These are phyloP conservation scores for Boleophthalmus pectinirostris DNA, from an alignment of 2,113 vertebrate species.

Conservation along the genomic window DNA sequence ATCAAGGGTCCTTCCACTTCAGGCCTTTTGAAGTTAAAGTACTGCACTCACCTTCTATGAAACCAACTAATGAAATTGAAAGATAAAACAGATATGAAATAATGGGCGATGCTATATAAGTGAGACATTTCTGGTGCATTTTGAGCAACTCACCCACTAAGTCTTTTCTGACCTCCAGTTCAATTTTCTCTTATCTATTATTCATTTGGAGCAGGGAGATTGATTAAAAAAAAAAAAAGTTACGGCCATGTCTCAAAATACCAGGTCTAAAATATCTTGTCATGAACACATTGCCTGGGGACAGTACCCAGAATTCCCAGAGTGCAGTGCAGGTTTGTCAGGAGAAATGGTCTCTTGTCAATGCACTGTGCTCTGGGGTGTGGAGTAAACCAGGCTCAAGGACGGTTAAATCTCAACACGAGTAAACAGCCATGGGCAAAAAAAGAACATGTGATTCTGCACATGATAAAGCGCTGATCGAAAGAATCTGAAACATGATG, in stretches of 20 bases:
- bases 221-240: slow-evolving; percentile 23
- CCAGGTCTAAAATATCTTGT: slow-evolving; percentile 25
- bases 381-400: slow-evolving; percentile 21
- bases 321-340: background rate
- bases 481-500: background rate
- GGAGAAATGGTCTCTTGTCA: background rate
- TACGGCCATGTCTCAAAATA: slow-evolving; percentile 29
- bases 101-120: background rate
- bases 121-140: background rate
- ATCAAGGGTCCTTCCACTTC: background rate
- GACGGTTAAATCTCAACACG: slow-evolving; percentile 19
- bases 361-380: background rate
- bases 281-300: slow-evolving; percentile 3
- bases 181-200: slow-evolving; percentile 27
- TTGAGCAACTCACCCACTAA: background rate
- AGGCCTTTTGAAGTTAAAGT: slow-evolving; percentile 2
- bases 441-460: background rate
- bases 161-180: slow-evolving; percentile 29
- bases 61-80: background rate
- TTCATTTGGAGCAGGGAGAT: slow-evolving; percentile 24
- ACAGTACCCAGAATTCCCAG: slow-evolving; percentile 1
- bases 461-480: background rate
- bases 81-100: slow-evolving; percentile 1
- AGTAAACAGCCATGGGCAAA: background rate
- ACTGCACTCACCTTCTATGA: background rate